Evolutionary conservation across 2,113 vertebrate genomes (phyloP).

Genomic region (Podarcis cretensis): DNA sequence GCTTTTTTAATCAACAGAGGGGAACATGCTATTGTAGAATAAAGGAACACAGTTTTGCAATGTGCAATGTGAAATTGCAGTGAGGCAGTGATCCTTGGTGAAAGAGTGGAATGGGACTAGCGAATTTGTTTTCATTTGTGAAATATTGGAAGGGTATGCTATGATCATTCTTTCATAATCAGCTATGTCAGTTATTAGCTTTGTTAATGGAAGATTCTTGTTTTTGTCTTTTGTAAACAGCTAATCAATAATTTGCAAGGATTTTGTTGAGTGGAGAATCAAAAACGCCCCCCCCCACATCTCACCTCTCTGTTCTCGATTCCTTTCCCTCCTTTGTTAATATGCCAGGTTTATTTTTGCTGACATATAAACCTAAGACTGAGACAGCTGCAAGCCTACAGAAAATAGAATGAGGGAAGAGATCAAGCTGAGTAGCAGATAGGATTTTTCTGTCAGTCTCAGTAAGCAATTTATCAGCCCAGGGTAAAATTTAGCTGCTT

Average conservation of each 20-base stretch:
- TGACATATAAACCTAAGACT: conserved; percentile 15
- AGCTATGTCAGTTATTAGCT: conserved; percentile 20
- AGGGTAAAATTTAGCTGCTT: conserved; percentile 39
- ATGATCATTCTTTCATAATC: background rate
- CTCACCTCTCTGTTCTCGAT: background rate
- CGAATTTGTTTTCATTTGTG: background rate
- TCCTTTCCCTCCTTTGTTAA: conserved; percentile 17
- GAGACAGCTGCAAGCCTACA: conserved; percentile 9
- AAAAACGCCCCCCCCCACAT: background rate
- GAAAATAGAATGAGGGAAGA: conserved; percentile 47
- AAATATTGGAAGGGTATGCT: background rate
- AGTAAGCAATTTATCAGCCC: conserved; percentile 37
- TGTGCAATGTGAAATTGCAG: background rate
- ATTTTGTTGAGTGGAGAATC: conserved; percentile 2
- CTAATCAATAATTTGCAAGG: background rate
- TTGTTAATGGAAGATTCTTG: conserved; percentile 39
- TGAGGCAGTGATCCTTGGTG: background rate
- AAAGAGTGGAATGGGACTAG: background rate
- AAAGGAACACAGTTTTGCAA: background rate
- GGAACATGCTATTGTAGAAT: background rate
- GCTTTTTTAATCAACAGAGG: background rate
- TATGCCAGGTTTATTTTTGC: conserved; percentile 49
- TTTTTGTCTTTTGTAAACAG: conserved; percentile 8
- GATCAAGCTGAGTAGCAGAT: conserved; percentile 53
- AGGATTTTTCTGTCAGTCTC: conserved; percentile 41